Percentiles rank a stretch among this genome's conserved stretches.
These are phyloP conservation scores for Mesodorylaimus sp. DNA, from an alignment of 2,888 invertebrate genomes.

Conservation along the genomic window DNA sequence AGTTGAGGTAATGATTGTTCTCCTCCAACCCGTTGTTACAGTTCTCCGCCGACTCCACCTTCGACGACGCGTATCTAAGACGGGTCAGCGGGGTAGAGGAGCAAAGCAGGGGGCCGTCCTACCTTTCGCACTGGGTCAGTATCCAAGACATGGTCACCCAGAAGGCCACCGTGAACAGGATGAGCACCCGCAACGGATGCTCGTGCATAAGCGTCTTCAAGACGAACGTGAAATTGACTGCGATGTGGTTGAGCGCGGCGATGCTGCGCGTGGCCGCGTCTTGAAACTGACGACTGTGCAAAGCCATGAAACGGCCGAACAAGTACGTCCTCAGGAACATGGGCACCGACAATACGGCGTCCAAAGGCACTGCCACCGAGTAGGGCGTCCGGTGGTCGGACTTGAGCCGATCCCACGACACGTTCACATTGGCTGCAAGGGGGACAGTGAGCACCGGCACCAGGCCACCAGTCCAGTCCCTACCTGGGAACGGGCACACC, in stretches of 20 bases:
- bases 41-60: no score
- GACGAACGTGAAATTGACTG: slow-evolving; percentile 82
- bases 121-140: slow-evolving; percentile 95
- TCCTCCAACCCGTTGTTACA: slow-evolving; percentile 5
- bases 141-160: slow-evolving; percentile 99
- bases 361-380: slow-evolving; percentile 59
- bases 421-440: not conserved
- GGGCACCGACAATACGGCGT: slow-evolving; percentile 88
- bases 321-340: slow-evolving; percentile 99
- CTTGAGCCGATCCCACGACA: not conserved
- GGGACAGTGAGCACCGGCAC: not conserved
- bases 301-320: slow-evolving; percentile 96
- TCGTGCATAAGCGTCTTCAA: slow-evolving; percentile 98
- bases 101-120: no score
- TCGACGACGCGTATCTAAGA: not conserved
- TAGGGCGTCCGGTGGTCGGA: not conserved
- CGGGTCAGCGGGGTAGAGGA: not conserved
- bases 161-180: slow-evolving; percentile 98
- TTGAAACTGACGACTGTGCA: slow-evolving; percentile 90
- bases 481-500: slow-evolving; percentile 42
- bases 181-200: slow-evolving; percentile 87
- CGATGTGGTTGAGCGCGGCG: slow-evolving; percentile 44
- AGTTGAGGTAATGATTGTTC: slow-evolving; percentile 21
- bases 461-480: no score
- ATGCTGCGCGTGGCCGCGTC: slow-evolving; percentile 71